Percentiles rank a stretch among this genome's conserved stretches.
Evolutionary conservation across 2,797 vertebrate genomes (phyloP).

Genomic region (Coccyzus lansbergi): DNA sequence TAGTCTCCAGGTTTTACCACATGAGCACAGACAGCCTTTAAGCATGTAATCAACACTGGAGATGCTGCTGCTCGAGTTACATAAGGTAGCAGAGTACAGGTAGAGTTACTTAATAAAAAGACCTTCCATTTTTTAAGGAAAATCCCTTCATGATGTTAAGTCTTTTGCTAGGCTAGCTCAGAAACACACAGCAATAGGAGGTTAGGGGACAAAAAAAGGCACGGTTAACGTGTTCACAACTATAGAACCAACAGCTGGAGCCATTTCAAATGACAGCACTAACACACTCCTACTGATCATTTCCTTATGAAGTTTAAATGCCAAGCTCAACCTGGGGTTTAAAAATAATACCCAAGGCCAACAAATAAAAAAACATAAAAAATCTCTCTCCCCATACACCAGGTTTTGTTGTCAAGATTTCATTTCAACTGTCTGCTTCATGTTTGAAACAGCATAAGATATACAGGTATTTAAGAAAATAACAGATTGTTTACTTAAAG

Average conservation of each 20-base stretch:
- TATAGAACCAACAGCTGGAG: neutral
- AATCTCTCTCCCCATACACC: neutral
- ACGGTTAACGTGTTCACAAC: rapidly evolving
- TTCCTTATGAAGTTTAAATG: neutral
- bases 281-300: neutral
- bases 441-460: neutral
- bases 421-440: neutral
- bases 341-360: too few relatives aligned
- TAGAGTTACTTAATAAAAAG: neutral
- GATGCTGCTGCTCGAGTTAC: neutral
- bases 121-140: neutral
- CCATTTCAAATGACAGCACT: neutral
- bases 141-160: neutral
- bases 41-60: neutral
- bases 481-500: neutral
- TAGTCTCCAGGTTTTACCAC: neutral
- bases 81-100: neutral
- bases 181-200: neutral
- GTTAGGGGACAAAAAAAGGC: neutral
- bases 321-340: neutral
- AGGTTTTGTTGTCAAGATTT: neutral
- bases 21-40: neutral
- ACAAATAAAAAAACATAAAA: neutral
- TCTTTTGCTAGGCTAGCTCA: neutral
- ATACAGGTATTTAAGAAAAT: neutral